Evolutionary conservation across 2,888 invertebrate species (phyloP).

Genomic region (Cryptosula pallasiana): DNA sequence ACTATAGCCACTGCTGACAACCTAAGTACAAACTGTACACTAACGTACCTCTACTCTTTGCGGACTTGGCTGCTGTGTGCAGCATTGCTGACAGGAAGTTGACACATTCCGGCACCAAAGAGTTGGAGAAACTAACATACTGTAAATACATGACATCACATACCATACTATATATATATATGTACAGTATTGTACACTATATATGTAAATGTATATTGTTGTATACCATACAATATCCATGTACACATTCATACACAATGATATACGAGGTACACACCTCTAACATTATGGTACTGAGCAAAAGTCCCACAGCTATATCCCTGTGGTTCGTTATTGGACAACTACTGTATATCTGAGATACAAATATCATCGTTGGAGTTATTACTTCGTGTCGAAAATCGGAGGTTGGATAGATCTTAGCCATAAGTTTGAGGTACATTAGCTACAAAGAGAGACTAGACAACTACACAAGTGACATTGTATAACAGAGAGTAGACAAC

Average conservation of each 20-base stretch:
- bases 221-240: neutral
- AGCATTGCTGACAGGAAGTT: conserved; percentile 74
- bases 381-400: conserved; percentile 83
- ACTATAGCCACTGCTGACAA: too few species aligned
- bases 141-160: too few species aligned
- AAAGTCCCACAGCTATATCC: conserved; percentile 73
- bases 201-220: too few species aligned
- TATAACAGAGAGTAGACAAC: too few species aligned
- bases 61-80: conserved; percentile 58
- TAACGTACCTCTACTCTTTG: conserved; percentile 29
- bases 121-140: conserved; percentile 72
- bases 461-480: neutral
- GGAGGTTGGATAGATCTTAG: conserved; percentile 78
- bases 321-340: conserved; percentile 61
- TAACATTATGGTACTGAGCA: conserved; percentile 66
- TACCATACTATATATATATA: too few species aligned
- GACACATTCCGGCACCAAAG: conserved; percentile 73
- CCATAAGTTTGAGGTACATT: conserved; percentile 74
- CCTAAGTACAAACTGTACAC: neutral
- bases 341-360: conserved; percentile 67
- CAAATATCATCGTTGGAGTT: conserved; percentile 76
- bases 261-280: conserved; percentile 59
- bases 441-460: conserved; percentile 55
- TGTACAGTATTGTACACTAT: too few species aligned
- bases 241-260: neutral